Base-by-base conservation (phyloP, 2,113 vertebrate species). In the Uria aalge region DNA sequence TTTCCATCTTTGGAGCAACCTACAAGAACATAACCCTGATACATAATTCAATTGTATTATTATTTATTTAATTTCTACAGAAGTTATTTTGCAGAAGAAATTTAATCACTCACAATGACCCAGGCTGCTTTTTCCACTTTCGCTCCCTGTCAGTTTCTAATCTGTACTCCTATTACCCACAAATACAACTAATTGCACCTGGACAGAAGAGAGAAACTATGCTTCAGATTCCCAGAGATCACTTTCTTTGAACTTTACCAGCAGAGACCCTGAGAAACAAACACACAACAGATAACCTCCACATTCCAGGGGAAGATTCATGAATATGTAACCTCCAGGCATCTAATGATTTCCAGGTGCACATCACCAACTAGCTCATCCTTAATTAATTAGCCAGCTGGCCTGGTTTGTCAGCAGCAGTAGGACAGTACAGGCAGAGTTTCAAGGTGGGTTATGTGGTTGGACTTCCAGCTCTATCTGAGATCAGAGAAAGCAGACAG, bases 301-400 rank as follows among this genome's bases (percentile, higher is more conserved):
- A 83, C 76, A 62, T 91, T 90, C 48, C 17, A 87, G 8, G 8
- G 38, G 34, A 85, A 41, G 52, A 56, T 57, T 96, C 80, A 92
- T 67, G 72, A 86, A 85, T 55, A 90, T 40, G 62, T 75, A 97
- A 94, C 90, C 32, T 72, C 36, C 67, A 73, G 63, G 45, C 27
- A 92, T 47, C 26, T 97, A 95, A 94, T 88, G n/a, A 82, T 83
- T 91, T 98, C 81, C 92, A 96, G 77, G 88, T 96, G 89, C 92
- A 71, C 67, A 93, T 94, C 73, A 96, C 32, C 41, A 84, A 88
- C 64, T 52, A 63, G 29, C 43, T 96, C 69, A 95, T 92, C 78
- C 27, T 91, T 97, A 92, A 96, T 95, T 96, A 97, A 95, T 96
- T 79, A 95, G 59, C 53, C 94, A 94, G 55, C 43, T 98, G 90